phyloP scores from a whole-genome alignment of 2,888 invertebrate species.

The Cinara cedri region DNA sequence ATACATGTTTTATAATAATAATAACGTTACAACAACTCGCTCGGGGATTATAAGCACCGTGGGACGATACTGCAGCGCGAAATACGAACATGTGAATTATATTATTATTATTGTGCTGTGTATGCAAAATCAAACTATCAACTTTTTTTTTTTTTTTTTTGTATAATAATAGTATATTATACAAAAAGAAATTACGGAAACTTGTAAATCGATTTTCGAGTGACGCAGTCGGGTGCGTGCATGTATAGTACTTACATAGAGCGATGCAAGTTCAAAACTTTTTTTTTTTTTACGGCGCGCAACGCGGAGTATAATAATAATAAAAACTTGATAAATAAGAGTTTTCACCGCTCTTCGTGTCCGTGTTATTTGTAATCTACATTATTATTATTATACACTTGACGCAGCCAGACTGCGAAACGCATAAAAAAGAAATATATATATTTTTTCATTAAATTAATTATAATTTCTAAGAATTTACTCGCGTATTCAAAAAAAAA shows the following conservation, averaged over 20 bases:
- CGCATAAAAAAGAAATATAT: no score
- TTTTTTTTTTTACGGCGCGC: no score
- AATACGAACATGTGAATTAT: no score
- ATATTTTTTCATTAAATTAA: neutral
- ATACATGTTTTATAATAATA: no score
- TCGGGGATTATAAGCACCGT: no score
- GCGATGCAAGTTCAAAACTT: constrained; percentile 9
- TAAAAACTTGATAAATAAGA: constrained; percentile 39
- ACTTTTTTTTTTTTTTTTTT: neutral
- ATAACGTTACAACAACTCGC: no score
- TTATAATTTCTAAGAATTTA: no score
- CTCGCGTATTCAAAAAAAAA: no score
- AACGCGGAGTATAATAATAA: constrained; percentile 10
- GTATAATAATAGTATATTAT: constrained; percentile 4
- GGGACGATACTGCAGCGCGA: no score
- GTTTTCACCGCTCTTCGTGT: neutral
- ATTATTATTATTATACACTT: neutral
- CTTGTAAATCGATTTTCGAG: constrained; percentile 20
- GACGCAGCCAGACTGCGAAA: no score
- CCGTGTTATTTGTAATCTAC: neutral
- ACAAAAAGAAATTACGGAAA: neutral
- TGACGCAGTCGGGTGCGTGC: neutral
- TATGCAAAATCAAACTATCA: no score
- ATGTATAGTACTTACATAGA: neutral
- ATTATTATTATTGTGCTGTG: neutral